Evolutionary conservation across 2,113 vertebrate genomes (phyloP).

Genomic region (Ceratotherium simum): DNA sequence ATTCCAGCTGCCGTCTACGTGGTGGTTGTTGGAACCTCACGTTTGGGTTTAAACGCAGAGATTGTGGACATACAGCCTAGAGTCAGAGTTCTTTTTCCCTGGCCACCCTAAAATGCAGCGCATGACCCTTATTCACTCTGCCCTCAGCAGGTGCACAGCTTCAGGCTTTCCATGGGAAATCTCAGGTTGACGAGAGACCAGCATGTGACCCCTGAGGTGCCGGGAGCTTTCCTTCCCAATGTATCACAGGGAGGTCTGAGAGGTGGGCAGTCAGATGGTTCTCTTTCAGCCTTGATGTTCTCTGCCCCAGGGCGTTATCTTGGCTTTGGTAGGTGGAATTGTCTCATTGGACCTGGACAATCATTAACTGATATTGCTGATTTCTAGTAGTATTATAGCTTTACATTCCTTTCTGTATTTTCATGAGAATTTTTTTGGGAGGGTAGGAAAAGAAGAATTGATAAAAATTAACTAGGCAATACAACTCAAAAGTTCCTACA

Average conservation of each 20-base stretch:
- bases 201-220: neutral
- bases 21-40: neutral
- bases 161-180: neutral
- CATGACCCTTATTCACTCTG: accelerated
- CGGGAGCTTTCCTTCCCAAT: neutral
- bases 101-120: no score
- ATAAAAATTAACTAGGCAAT: neutral
- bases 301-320: accelerated
- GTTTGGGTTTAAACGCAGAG: no score
- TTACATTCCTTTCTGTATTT: neutral
- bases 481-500: neutral
- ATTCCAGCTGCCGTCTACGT: accelerated
- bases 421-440: neutral
- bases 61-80: accelerated
- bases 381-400: accelerated
- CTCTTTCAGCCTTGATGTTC: no score
- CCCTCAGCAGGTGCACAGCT: accelerated
- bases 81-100: accelerated
- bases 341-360: neutral
- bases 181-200: no score
- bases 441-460: neutral
- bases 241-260: no score
- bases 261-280: accelerated
- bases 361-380: accelerated
- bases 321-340: accelerated